Evolutionary conservation across 2,113 vertebrate species (phyloP), one percentile per base, ranked within the genome.

Genomic region (Nanorana parkeri): DNA sequence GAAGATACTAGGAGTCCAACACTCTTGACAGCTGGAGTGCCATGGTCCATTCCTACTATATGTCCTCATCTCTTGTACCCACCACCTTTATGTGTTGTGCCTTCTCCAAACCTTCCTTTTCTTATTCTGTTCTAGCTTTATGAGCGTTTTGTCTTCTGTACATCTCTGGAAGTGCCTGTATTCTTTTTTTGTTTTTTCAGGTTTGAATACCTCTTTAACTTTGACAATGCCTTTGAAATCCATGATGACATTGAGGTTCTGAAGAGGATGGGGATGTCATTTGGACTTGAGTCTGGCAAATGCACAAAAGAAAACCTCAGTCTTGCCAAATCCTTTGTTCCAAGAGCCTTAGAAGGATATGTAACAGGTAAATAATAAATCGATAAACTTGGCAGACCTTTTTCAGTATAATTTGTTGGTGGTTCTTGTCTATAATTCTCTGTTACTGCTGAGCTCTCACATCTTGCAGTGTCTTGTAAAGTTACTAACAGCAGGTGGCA

Each of bases 191-290:
- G 6, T 36, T 47, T 79, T 65, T 74, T 10, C 89, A 96, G 94
- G 80, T 96, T 95, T 88, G 95, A 96, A 83, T 96, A 96, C 83
- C 93, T 96, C 80, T 96, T 96, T 84, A 95, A 95, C 88, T 96
- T 96, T 13, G 93, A 96, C 89, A 95, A 95, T 86, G 89, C 94
- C 8, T 96, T 96, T 81, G 95, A 96, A 90, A 96, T 96, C 72
- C 94, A 96, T 0, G 93, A 96, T 60, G 95, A 95, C 86, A 93
- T 90, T 0, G 95, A 96, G 80, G 92, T 96, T 3, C 90, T 96
- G 81, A 95, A 95, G 85, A 91, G 93, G 72, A 95, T 95, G 95
- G 95, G 94, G 13, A 94, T 96, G 94, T 94, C 94, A 60, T 92
- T 96, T 83, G 94, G 95, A 21, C 90, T 95, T 0, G 94, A 96